Evolutionary conservation across 2,797 vertebrate genomes (phyloP), one percentile per base, ranked within the genome.

Genomic region (Onychomys leucogaster): DNA sequence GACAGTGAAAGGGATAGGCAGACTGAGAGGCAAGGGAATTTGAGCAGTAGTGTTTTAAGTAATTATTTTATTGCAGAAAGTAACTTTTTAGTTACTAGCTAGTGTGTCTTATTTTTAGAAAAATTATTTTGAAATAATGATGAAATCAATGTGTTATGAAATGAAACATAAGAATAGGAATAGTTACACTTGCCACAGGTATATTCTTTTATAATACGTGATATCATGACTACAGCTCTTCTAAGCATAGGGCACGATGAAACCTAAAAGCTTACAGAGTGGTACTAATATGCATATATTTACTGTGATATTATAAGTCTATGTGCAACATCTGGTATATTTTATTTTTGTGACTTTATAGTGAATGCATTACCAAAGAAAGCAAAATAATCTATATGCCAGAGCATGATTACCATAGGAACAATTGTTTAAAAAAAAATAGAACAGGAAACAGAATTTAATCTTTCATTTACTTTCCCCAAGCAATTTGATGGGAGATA

Each of bases 261-360:
- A 85, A 80, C 11, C 67, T 27, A 95, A 17, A 96, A 59, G 71
- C 65, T 83, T 86, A 61, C 55, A 90, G 94, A 81, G 13, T 2
- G 46, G 27, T 25, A 90, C 2, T 13, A 88, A 59, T 37, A 94
- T 37, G 81, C 92, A 93, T 55, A 65, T 43, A 89, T 71, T 10
- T 82, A 55, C 37, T 95, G 13, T 41, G 81, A 37, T 83, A 73
- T 89, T 90, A 90, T 77, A 73, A 90, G 46, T 96, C 34, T 93
- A 75, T 84, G 34, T 52, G 82, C n/a, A 90, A 94, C 61, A 97
- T 97, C 25, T 95, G 78, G 63, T 82, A 57, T 80, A 37, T 94
- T 94, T 97, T 93, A 95, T 95, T 96, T 97, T 95, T 81, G 78
- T 71, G 61, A 93, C 91, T 93, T 96, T 90, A 90, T 27, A 91